Evolutionary conservation across 2,888 invertebrate species (phyloP).

Genomic region (Drosophila nr. fundita): DNA sequence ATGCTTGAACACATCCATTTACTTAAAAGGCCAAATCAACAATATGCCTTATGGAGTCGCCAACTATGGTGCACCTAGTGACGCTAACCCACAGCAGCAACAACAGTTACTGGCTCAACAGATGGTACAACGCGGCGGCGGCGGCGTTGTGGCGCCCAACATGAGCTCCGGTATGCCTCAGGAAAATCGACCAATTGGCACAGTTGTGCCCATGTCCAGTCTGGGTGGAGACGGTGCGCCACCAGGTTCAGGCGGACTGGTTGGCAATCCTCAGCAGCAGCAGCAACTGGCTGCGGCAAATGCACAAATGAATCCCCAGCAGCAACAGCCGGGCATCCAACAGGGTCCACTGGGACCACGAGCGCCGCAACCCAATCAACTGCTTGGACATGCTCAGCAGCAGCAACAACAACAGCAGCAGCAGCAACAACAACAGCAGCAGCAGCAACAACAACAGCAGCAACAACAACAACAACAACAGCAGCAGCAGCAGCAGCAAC

Average conservation of each 20-base stretch:
- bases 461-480: neutral
- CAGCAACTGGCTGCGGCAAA: conserved; percentile 86
- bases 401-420: conserved; percentile 69
- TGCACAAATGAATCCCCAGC: conserved; percentile 75
- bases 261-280: conserved; percentile 86
- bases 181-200: conserved; percentile 84
- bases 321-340: conserved; percentile 78
- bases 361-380: conserved; percentile 86
- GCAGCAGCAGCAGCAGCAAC: fast-evolving
- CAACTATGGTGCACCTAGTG: conserved; percentile 79
- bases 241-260: conserved; percentile 85
- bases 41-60: conserved; percentile 84
- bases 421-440: conserved; percentile 77
- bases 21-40: conserved; percentile 82
- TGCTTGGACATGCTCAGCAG: conserved; percentile 77
- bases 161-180: conserved; percentile 82
- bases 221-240: conserved; percentile 86
- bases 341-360: conserved; percentile 86
- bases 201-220: conserved; percentile 86
- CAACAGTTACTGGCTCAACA: conserved; percentile 82
- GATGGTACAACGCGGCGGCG: conserved; percentile 76
- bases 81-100: conserved; percentile 76
- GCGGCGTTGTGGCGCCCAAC: conserved; percentile 80
- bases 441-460: conserved; percentile 69
- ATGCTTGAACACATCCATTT: neutral